phyloP scores from a whole-genome alignment of 2,113 vertebrate genomes.

The Isichthys henryi region DNA sequence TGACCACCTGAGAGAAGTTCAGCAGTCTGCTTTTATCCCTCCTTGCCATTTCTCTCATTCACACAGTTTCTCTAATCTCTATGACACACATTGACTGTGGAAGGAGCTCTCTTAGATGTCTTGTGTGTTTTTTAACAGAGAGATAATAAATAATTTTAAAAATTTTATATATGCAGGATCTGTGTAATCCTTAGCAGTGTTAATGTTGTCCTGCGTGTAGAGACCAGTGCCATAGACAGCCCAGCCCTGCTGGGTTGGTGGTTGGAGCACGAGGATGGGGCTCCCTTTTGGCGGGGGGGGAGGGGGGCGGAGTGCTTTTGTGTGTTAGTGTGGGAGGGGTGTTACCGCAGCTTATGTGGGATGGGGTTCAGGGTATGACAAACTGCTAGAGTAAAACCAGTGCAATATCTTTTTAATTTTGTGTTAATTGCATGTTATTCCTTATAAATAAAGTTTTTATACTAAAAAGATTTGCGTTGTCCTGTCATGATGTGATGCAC shows the following conservation, averaged over 20 bases:
- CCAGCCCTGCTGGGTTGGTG: background rate
- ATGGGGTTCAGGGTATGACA: constrained; percentile 27
- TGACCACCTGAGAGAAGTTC: background rate
- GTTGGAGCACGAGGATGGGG: background rate
- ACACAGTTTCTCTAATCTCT: background rate
- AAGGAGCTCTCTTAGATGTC: background rate
- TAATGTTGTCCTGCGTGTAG: background rate
- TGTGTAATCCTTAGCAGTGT: constrained; percentile 16
- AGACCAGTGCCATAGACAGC: constrained; percentile 11
- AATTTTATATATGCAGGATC: constrained; percentile 15
- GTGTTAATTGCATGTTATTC: constrained; percentile 64
- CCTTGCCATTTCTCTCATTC: background rate
- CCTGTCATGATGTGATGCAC: background rate
- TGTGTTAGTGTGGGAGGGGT: constrained; percentile 11
- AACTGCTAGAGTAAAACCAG: constrained; percentile 52
- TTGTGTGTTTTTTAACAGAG: constrained; percentile 3
- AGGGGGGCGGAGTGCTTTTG: constrained; percentile 28
- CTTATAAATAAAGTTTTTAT: constrained; percentile 56
- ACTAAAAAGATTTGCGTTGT: background rate
- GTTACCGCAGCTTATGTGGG: constrained; percentile 14
- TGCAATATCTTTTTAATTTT: constrained; percentile 66
- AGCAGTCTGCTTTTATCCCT: background rate
- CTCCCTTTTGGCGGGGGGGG: background rate
- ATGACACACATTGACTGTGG: background rate
- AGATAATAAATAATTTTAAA: background rate